Evolutionary conservation across 2,888 invertebrate genomes (phyloP).

Genomic region (Sceliomorpha sp.): DNA sequence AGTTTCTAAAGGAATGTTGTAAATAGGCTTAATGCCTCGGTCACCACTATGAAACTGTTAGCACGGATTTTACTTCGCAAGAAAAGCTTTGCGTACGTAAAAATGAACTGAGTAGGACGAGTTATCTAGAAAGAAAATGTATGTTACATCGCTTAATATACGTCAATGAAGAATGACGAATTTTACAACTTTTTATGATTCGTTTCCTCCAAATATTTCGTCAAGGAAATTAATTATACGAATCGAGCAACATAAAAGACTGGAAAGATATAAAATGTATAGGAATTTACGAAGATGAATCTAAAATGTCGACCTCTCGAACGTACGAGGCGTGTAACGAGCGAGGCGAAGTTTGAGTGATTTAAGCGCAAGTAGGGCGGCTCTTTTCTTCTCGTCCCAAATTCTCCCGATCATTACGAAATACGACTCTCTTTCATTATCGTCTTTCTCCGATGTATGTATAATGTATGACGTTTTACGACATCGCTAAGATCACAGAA

Average conservation of each 20-base stretch:
- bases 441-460: conserved; percentile 35
- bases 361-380: conserved; percentile 46
- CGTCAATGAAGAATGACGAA: too few relatives aligned
- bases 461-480: conserved; percentile 40
- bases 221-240: too few relatives aligned
- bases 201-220: too few relatives aligned
- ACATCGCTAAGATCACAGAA: conserved; percentile 24
- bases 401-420: conserved; percentile 45
- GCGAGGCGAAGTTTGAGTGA: conserved; percentile 31
- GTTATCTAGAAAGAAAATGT: too few relatives aligned
- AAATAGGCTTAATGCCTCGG: conserved; percentile 6
- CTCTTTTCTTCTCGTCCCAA: conserved; percentile 47
- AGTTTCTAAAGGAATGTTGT: conserved; percentile 10
- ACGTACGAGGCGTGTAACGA: conserved; percentile 22
- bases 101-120: too few relatives aligned
- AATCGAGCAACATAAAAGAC: too few relatives aligned
- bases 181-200: too few relatives aligned
- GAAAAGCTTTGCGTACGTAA: too few relatives aligned
- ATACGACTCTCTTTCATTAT: conserved; percentile 44
- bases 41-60: conserved; percentile 1
- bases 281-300: too few relatives aligned
- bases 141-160: too few relatives aligned
- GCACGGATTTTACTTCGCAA: conserved; percentile 2
- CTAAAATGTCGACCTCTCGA: too few relatives aligned
- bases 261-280: too few relatives aligned